Base-by-base conservation (phyloP, 1,140 invertebrate species). In the Geopemphigus sp. region DNA sequence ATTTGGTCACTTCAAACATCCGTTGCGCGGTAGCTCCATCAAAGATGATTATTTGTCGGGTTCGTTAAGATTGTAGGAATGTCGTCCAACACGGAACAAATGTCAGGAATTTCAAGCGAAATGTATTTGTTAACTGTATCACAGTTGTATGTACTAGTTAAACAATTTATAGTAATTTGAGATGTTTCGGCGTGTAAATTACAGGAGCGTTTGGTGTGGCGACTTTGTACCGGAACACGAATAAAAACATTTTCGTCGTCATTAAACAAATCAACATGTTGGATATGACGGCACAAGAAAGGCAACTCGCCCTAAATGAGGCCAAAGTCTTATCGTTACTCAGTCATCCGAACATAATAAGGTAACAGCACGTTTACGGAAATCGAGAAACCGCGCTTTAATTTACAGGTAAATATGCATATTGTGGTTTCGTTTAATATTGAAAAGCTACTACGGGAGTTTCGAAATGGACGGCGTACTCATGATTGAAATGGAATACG, bases 401-500 rank as follows among this genome's bases (percentile, higher is more conserved):
- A 50, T 15, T 4, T 24, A 5, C 8, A 50, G 1, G 3, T 22
- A 45, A 5, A 45, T 45, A 6, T 50, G 14, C 26, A 2, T 68
- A 24, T 26, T 50, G 6, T 12, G 8, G 1, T 26, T 70, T 50
- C 17, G 53, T 72, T 53, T 29, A 10, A 29, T 19, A 24, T 56
- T 6, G 15, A 70, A 88, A 66, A 90, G 90, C 82, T 94, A 94
- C 84, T 89, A 90, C 83, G 91, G 93, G 80, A 92, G 90, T 84
- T 94, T 92, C 85, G 91, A 92, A 84, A 88, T 89, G 84, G 90
- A 93, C 83, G 91, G 91, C 5, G 87, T 90, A 39, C 84, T 94
- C 10, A 90, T 92, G 86, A 93, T 93, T 81, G 91, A 94, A 85
- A 94, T 93, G 91, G 92, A 94, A 84, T 94, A 92, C 85, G 92